Conservation (phyloP, 2,113 vertebrate species). For the Rana temporaria region DNA sequence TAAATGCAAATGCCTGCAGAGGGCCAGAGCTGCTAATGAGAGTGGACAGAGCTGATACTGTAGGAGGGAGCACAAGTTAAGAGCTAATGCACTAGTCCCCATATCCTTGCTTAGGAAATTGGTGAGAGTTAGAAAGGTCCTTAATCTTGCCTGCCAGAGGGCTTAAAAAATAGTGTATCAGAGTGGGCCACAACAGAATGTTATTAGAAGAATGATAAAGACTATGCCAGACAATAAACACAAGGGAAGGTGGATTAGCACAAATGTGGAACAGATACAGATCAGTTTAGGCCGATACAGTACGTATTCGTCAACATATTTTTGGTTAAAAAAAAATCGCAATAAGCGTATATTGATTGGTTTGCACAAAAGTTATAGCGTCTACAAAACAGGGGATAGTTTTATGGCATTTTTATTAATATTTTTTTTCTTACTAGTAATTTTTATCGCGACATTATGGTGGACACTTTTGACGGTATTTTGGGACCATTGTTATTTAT, state of each 20-base stretch:
- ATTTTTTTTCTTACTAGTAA: too few species aligned
- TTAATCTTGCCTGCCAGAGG: constrained; percentile 50
- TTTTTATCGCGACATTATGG: too few species aligned
- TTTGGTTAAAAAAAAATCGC: too few species aligned
- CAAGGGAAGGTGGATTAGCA: constrained; percentile 34
- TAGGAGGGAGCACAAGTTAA: constrained; percentile 46
- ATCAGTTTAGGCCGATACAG: too few species aligned
- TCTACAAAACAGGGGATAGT: too few species aligned
- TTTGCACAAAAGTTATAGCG: too few species aligned
- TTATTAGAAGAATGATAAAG: constrained; percentile 24
- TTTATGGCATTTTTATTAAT: too few species aligned
- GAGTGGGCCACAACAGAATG: constrained; percentile 37
- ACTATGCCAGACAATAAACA: constrained; percentile 4
- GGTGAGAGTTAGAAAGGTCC: constrained; percentile 19
- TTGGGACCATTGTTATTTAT: too few species aligned
- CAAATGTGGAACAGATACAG: background rate
- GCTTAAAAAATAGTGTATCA: constrained; percentile 29
- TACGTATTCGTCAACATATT: too few species aligned
- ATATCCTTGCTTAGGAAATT: constrained; percentile 48
- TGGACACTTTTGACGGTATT: too few species aligned
- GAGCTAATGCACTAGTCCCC: constrained; percentile 45
- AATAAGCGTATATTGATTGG: too few species aligned
- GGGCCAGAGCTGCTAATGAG: constrained; percentile 58
- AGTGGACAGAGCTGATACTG: constrained; percentile 54
- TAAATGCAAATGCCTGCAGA: constrained; percentile 73